Evolutionary conservation across 2,888 invertebrate genomes (phyloP).

Genomic region (Spialia ferax): DNA sequence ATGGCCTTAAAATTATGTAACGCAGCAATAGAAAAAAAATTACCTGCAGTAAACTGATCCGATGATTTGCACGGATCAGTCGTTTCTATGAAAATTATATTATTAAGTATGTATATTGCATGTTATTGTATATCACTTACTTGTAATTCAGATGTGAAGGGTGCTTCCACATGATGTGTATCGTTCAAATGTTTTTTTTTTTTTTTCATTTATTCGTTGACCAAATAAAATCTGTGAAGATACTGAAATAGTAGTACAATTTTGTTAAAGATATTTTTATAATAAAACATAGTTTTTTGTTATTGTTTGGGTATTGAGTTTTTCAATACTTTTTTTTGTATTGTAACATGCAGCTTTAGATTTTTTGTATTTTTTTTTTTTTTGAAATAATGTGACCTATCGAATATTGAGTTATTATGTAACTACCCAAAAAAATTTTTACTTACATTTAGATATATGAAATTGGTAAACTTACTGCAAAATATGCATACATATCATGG

Average conservation of each 20-base stretch:
- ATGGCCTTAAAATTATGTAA: conserved; percentile 43
- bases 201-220: neutral
- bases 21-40: conserved; percentile 34
- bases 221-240: conserved; percentile 1
- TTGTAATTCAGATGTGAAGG: conserved; percentile 25
- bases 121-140: conserved; percentile 23
- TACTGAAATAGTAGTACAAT: conserved; percentile 6
- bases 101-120: too few species aligned
- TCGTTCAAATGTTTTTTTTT: neutral
- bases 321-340: neutral
- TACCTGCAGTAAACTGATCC: conserved; percentile 26
- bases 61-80: conserved; percentile 16
- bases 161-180: conserved; percentile 37
- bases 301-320: too few species aligned
- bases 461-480: neutral
- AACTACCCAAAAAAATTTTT: too few species aligned
- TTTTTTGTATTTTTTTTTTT: neutral
- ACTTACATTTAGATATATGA: too few species aligned
- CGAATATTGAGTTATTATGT: too few species aligned
- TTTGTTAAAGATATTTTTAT: conserved; percentile 16
- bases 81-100: conserved; percentile 22
- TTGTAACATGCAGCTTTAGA: too few species aligned
- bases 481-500: conserved; percentile 21
- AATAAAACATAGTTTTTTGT: conserved; percentile 3
- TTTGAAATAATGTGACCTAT: too few species aligned